Evolutionary conservation across 1,140 invertebrate genomes (phyloP), one percentile per base, ranked within the genome.

Genomic region (Forficula auricularia): DNA sequence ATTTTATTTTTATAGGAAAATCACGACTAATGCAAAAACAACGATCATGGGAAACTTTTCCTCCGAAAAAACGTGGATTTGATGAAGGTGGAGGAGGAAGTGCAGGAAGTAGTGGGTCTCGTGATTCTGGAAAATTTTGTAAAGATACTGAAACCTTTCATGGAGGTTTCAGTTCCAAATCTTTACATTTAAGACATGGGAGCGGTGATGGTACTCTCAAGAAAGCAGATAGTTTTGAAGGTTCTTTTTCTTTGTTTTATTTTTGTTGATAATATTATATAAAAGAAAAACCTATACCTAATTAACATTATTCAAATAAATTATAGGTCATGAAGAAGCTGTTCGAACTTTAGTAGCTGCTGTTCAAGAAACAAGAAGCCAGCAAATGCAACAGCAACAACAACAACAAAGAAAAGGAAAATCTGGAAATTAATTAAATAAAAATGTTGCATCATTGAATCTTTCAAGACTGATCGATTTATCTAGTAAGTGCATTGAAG

Each of bases 271-370:
- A n/a, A n/a, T n/a, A n/a, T n/a, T n/a, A n/a, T n/a, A n/a, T n/a
- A n/a, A n/a, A n/a, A n/a, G n/a, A n/a, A n/a, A n/a, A n/a, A n/a
- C n/a, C n/a, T n/a, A n/a, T n/a, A n/a, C n/a, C n/a, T n/a, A n/a
- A n/a, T n/a, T n/a, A n/a, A n/a, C n/a, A n/a, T n/a, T n/a, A n/a
- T n/a, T 27, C 22, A 6, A 6, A 27, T 27, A 6, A 27, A 27
- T 27, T 27, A n/a, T n/a, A 27, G 75, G 76, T 2, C 76, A 79
- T 54, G 77, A 79, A 55, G 75, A 79, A 51, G 75, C 75, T 3
- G 75, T 79, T 3, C 63, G 75, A 39, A 77, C 74, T 3, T 57
- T 79, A 36, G 76, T 79, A 2, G 74, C 75, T 12, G 75, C 75
- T 14, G 75, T 79, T 0, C 75, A 79, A 48, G 75, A 79, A 57